Evolutionary conservation across 2,797 vertebrate species (phyloP), one percentile per base, ranked within the genome.

Genomic region (Notolabrus celidotus): DNA sequence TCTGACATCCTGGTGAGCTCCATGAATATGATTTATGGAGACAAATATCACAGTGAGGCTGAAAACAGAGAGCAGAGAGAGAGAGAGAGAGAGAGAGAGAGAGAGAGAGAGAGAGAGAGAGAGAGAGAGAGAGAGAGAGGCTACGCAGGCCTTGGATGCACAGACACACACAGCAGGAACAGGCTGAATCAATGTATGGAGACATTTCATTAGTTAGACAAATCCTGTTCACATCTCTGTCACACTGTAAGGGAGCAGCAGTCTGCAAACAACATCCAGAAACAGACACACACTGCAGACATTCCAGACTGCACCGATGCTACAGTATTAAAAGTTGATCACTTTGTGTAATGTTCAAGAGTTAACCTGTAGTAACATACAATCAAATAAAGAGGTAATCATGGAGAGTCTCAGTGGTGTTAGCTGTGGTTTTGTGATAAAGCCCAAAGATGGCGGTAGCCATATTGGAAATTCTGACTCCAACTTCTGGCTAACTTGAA

Each of bases 21-120:
- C 17, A 67, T 69, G 43, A 61, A 75, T 64, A 76, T 62, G 63
- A 78, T 75, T 75, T 78, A 75, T 46, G 63, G 39, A 54, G 51
- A 71, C 70, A 71, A 54, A 71, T 61, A 77, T 71, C 65, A 65
- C 31, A 51, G 25, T 12, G 1, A 22, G 43, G 36, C 15, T 33
- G 25, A 2, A 52, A 41, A 63, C 16, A 19, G 15, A 16, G 6
- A n/a, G 43, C 9, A n/a, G n/a, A n/a, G n/a, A n/a, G n/a, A n/a
- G n/a, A n/a, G n/a, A n/a, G n/a, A n/a, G n/a, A n/a, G n/a, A n/a
- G n/a, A n/a, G n/a, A n/a, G n/a, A n/a, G n/a, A n/a, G n/a, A n/a
- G n/a, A n/a, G n/a, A n/a, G n/a, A n/a, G n/a, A n/a, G n/a, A n/a
- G n/a, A n/a, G n/a, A n/a, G n/a, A n/a, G n/a, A n/a, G n/a, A n/a